A percentile compares a stretch with the other conserved stretches of the same genome.
Evolutionary conservation across 2,113 vertebrate genomes (phyloP).

Genomic region (Equus przewalskii): DNA sequence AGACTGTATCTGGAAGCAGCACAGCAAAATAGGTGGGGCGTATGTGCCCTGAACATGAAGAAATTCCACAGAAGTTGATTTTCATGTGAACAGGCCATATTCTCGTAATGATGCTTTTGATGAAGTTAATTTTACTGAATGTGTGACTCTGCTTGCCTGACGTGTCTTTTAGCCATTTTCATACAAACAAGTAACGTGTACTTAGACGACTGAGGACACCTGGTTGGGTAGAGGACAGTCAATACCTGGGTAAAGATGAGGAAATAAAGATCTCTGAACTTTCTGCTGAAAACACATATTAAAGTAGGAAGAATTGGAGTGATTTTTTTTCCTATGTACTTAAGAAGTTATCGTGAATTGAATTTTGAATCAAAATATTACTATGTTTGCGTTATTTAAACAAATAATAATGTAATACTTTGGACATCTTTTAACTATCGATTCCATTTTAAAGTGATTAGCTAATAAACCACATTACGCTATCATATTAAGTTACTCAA

Average conservation of each 20-base stretch:
- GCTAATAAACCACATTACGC: not conserved
- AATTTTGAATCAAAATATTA: not conserved
- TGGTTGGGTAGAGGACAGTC: not conserved
- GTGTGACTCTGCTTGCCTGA: not conserved
- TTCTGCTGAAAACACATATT: not conserved
- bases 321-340: not conserved
- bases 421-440: not conserved
- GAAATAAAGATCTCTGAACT: not conserved
- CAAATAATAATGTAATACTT: not conserved
- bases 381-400: not conserved
- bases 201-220: not conserved
- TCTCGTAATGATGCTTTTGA: not conserved
- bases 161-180: not conserved
- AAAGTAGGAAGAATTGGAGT: not conserved
- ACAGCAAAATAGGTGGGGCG: not conserved
- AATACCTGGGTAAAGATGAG: not conserved
- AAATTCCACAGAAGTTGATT: not conserved
- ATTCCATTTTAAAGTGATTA: not conserved
- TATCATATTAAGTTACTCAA: not conserved
- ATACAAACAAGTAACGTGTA: not conserved
- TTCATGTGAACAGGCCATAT: not conserved
- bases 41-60: not conserved
- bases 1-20: not conserved
- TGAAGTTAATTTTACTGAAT: not conserved
- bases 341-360: conserved; percentile 21